phyloP scores from a whole-genome alignment of 1,140 invertebrate genomes.

The Matsumurasca onukii region DNA sequence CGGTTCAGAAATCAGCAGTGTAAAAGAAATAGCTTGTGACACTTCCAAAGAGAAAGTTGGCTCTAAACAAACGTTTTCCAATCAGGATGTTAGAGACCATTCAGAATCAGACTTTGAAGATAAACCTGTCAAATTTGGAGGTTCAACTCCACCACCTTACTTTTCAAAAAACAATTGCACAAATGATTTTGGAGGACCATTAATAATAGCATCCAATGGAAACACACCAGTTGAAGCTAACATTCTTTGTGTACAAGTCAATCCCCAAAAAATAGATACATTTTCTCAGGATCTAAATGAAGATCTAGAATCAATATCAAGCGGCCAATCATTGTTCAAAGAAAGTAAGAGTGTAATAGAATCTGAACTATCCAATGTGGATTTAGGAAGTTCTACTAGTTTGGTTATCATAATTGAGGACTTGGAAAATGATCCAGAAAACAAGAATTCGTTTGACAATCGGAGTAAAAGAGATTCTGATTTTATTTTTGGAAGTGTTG shows the following conservation, averaged over 20 bases:
- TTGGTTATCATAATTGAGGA: constrained; percentile 28
- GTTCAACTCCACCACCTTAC: too few relatives aligned
- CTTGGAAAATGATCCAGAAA: background rate
- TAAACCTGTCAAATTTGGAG: too few relatives aligned
- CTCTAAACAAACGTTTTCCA: too few relatives aligned
- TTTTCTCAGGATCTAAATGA: background rate
- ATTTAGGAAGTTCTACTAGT: constrained; percentile 15
- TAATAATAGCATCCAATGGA: background rate
- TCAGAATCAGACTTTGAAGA: too few relatives aligned
- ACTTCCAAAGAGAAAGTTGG: too few relatives aligned
- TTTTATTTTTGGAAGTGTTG: background rate
- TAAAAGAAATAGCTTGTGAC: too few relatives aligned
- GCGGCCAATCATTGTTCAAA: background rate
- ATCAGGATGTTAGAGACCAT: too few relatives aligned
- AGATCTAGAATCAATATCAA: background rate
- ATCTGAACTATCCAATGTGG: constrained; percentile 3
- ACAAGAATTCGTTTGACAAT: background rate
- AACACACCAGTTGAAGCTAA: background rate
- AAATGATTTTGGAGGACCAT: constrained; percentile 8
- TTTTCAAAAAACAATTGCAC: too few relatives aligned
- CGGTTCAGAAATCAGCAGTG: too few relatives aligned
- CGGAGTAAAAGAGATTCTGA: constrained; percentile 10
- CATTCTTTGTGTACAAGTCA: constrained; percentile 20
- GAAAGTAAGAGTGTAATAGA: background rate
- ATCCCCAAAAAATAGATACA: constrained; percentile 15